These are phyloP conservation scores for Chymomyza procnemis DNA, from an alignment of 2,888 invertebrate genomes.

Conservation along the genomic window DNA sequence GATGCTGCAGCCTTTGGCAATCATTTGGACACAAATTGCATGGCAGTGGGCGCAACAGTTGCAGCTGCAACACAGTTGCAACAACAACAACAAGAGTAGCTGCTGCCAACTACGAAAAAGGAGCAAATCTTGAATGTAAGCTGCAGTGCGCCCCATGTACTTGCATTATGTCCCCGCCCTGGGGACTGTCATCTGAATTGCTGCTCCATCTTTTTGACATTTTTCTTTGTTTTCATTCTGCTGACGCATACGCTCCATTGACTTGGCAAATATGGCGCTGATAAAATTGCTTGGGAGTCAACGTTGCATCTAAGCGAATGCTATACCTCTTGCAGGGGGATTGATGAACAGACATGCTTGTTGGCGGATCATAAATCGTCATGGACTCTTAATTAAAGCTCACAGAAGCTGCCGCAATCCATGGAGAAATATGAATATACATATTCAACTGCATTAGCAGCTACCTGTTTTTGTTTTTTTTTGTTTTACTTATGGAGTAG, in stretches of 20 bases:
- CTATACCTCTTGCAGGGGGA: background rate
- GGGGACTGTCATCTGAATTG: background rate
- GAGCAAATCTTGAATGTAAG: background rate
- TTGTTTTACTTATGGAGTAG: background rate
- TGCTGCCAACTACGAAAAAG: background rate
- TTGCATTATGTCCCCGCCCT: too few relatives aligned
- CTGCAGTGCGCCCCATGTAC: background rate
- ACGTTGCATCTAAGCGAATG: background rate
- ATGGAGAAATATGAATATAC: background rate
- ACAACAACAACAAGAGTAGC: background rate
- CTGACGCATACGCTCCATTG: conserved; percentile 1
- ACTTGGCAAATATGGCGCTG: conserved; percentile 1
- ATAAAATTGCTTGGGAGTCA: background rate
- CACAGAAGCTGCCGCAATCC: background rate
- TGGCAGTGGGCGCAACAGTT: background rate
- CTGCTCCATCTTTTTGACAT: background rate
- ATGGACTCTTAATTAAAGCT: background rate
- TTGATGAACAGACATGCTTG: background rate
- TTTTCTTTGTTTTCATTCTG: background rate
- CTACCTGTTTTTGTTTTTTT: background rate
- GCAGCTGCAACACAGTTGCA: background rate
- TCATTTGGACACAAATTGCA: background rate
- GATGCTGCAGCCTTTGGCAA: background rate
- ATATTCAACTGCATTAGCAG: background rate
- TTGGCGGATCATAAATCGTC: background rate